A percentile compares a stretch with the other conserved stretches of the same genome.
Evolutionary conservation across 2,888 invertebrate species (phyloP).

Genomic region (Exocentrus adspersus): DNA sequence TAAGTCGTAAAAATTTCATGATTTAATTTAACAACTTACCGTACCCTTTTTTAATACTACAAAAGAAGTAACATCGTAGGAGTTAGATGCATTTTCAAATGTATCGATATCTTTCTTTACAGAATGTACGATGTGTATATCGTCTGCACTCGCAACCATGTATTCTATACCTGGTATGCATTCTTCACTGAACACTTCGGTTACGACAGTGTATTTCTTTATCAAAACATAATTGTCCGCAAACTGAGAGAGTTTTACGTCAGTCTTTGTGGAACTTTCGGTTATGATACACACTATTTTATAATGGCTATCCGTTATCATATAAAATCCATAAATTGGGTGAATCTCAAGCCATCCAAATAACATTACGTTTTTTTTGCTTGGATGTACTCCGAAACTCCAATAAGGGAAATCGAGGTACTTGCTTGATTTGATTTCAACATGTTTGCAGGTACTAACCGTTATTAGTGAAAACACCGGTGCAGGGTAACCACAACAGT

Average conservation of each 20-base stretch:
- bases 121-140: conserved; percentile 21
- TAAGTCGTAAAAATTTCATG: neutral
- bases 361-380: conserved; percentile 26
- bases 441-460: conserved; percentile 30
- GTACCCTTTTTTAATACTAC: conserved; percentile 24
- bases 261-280: neutral
- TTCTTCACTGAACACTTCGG: conserved; percentile 37
- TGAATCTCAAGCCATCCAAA: conserved; percentile 32
- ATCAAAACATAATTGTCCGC: conserved; percentile 37
- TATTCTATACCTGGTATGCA: conserved; percentile 35
- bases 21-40: conserved; percentile 21
- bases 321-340: conserved; percentile 35
- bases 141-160: conserved; percentile 34
- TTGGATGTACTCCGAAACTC: conserved; percentile 41
- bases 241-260: neutral
- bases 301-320: conserved; percentile 33
- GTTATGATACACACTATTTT: conserved; percentile 26
- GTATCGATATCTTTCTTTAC: neutral
- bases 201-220: conserved; percentile 34
- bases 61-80: conserved; percentile 2
- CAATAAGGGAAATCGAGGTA: conserved; percentile 32
- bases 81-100: neutral
- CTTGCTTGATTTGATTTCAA: conserved; percentile 27
- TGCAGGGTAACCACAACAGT: conserved; percentile 6
- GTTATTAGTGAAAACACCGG: conserved; percentile 28